Evolutionary conservation across 2,113 vertebrate genomes (phyloP).

Genomic region (Agelaius phoeniceus): DNA sequence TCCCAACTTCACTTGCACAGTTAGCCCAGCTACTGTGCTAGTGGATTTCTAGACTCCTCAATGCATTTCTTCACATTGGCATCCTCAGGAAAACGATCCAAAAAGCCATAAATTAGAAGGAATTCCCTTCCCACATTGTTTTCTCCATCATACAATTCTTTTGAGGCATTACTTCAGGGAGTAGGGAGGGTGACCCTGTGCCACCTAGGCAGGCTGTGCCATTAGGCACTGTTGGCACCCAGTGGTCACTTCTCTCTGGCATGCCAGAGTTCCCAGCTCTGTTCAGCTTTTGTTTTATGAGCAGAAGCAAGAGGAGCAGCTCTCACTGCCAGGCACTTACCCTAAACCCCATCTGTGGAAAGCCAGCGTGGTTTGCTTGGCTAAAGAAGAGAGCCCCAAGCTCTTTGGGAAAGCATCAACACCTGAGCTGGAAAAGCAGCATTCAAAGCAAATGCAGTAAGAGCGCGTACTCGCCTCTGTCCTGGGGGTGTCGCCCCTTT

Average conservation of each 20-base stretch:
- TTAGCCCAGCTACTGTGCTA: background rate
- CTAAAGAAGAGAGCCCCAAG: background rate
- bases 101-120: background rate
- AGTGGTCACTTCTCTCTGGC: background rate
- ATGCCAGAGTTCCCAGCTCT: background rate
- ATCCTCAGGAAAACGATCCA: background rate
- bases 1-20: background rate
- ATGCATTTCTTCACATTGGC: background rate
- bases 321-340: background rate
- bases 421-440: background rate
- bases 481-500: accelerated
- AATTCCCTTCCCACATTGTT: background rate
- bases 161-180: background rate
- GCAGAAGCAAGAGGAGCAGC: background rate
- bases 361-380: background rate
- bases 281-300: background rate
- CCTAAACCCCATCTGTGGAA: background rate
- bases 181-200: background rate
- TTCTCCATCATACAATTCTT: background rate
- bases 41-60: background rate
- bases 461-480: background rate
- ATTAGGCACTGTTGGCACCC: accelerated
- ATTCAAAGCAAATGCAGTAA: background rate
- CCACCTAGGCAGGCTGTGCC: background rate
- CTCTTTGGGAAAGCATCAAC: background rate